Percentiles rank a stretch among this genome's conserved stretches.
phyloP scores from a whole-genome alignment of 2,888 invertebrate genomes.

The Hesperia comma region DNA sequence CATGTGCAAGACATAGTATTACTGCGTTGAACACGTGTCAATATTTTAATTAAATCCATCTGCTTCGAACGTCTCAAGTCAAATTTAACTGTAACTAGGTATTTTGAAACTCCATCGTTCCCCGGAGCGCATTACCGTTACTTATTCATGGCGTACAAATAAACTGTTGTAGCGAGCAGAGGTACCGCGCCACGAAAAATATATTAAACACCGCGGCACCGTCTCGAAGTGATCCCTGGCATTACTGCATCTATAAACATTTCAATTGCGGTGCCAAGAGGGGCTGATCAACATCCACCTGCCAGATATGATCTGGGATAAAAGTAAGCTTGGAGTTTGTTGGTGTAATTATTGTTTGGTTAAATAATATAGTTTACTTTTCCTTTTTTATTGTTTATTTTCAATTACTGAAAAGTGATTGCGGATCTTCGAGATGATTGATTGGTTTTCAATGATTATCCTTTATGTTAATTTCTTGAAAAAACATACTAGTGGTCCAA shows the following conservation, averaged over 20 bases:
- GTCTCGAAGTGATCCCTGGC: constrained; percentile 71
- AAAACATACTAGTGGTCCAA: too few relatives aligned
- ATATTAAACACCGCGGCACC: constrained; percentile 72
- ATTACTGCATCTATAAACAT: constrained; percentile 80
- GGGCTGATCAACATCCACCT: constrained; percentile 15
- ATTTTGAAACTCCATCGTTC: constrained; percentile 9
- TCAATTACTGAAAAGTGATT: too few relatives aligned
- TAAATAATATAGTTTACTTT: background rate
- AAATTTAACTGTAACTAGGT: constrained; percentile 6
- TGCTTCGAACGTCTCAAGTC: background rate
- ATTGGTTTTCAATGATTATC: too few relatives aligned
- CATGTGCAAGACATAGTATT: too few relatives aligned
- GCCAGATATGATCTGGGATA: constrained; percentile 1
- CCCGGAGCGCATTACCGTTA: constrained; percentile 2
- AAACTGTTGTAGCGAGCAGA: constrained; percentile 5
- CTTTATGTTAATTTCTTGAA: too few relatives aligned
- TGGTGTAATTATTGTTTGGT: background rate
- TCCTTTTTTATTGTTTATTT: background rate
- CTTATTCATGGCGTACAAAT: constrained; percentile 18
- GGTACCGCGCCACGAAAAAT: constrained; percentile 56
- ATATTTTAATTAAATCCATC: background rate
- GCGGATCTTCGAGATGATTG: too few relatives aligned
- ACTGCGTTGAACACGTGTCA: background rate
- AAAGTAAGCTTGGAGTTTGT: background rate
- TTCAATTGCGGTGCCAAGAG: constrained; percentile 67